Conservation (phyloP, 2,797 vertebrate genomes). For the Gambelia wislizenii region DNA sequence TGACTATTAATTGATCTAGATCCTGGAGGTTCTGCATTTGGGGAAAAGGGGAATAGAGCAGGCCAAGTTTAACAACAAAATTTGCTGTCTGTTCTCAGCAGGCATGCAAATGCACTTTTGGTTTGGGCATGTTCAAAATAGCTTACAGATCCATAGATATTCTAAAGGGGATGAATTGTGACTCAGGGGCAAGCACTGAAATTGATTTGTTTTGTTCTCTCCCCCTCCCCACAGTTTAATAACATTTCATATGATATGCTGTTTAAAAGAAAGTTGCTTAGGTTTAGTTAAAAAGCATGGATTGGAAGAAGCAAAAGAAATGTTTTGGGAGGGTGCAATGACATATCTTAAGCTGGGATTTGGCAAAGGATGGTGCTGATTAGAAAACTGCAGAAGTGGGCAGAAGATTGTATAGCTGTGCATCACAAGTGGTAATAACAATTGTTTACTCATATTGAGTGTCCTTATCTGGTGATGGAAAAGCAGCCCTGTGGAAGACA, state of each 20-base stretch:
- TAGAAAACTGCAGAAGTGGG: neutral
- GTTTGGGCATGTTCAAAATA: neutral
- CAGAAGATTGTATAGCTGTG: neutral
- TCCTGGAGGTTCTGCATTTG: neutral
- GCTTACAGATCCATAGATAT: neutral
- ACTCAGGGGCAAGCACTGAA: neutral
- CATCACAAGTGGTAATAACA: slow-evolving; percentile 19
- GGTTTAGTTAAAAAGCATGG: neutral
- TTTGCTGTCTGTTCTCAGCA: neutral
- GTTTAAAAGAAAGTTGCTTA: neutral
- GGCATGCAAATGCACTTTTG: neutral
- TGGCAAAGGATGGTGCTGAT: neutral
- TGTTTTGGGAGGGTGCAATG: neutral
- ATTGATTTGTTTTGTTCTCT: neutral
- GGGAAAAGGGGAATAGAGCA: neutral
- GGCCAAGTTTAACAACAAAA: neutral
- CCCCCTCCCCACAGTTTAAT: neutral
- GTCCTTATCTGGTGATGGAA: neutral
- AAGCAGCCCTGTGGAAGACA: neutral
- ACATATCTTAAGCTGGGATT: neutral
- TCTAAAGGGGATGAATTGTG: neutral
- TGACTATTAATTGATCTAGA: neutral
- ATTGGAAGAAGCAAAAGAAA: neutral
- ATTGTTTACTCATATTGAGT: neutral
- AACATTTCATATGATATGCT: neutral